Base-by-base conservation (phyloP, 1,140 invertebrate species). In the Conopomorpha cramerella region DNA sequence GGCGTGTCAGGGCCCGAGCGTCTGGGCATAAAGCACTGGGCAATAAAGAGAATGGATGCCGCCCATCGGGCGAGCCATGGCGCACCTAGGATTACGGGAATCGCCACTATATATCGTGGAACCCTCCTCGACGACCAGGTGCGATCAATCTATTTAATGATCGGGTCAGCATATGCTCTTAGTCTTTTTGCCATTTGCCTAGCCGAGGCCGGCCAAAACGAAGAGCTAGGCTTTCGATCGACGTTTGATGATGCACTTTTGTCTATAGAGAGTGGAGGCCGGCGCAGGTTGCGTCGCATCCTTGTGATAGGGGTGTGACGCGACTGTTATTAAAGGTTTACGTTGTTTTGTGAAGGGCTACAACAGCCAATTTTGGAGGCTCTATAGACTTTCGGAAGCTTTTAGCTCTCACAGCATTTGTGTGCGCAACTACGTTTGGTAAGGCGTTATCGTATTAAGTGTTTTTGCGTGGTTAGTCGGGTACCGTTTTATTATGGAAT, bases 111-210 rank as follows among this genome's bases (percentile, higher is more conserved):
- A 70, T 74, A 74, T 74, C 66, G 70, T 66, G 57, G 57, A 52
- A 65, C 63, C 64, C 70, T 65, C 70, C 54, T 63, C 64, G 30
- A 6, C 16, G 30, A 7, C 30, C 70, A 74, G 70, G 70, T 74
- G 63, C 70, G 56, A 74, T 74, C 70, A 67, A 74, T 74, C 70
- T 74, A 61, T 74, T 74, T 74, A 74, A 74, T 74, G 70, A 74
- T 71, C 70, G 66, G 70, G 70, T 74, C 70, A 74, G 66, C 68
- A 70, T 64, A 57, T 65, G 52, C 60, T 70, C 66, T 71, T 49
- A 42, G 43, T 63, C 64, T 74, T 74, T 74, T 74, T 74, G 51
- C 49, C 40, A 40, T 26, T 16, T 7, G 41, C 38, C 37, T 29
- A 40, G 45, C 37, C 39, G 32, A 19, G 34, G 43, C n/a, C n/a